phyloP scores from a whole-genome alignment of 1,140 invertebrate species.

The Drosophila aff. region DNA sequence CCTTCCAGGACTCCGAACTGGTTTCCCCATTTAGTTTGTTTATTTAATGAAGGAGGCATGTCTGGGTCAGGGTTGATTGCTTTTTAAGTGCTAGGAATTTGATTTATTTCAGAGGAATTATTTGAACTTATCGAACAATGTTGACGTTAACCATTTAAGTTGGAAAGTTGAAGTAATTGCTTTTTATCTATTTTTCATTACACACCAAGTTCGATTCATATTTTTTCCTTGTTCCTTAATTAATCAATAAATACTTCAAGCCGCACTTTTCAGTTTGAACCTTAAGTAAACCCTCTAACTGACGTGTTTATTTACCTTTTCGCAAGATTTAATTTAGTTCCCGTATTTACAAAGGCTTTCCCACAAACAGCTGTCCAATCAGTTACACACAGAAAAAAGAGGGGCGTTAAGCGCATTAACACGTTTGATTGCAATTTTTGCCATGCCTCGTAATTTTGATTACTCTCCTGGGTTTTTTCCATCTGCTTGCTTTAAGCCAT shows the following conservation, averaged over 20 bases:
- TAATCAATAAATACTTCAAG: background rate
- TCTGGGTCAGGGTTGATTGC: slow-evolving; percentile 54
- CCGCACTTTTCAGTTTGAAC: background rate
- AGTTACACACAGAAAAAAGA: slow-evolving; percentile 18
- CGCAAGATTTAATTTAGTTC: slow-evolving; percentile 15
- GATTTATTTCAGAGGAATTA: slow-evolving; percentile 17
- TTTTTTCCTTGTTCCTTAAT: background rate
- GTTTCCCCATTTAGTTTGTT: slow-evolving; percentile 46
- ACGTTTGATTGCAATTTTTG: slow-evolving; percentile 63
- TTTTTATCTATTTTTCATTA: background rate
- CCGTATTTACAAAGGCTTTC: slow-evolving; percentile 1
- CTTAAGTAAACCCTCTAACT: background rate
- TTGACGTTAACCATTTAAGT: background rate
- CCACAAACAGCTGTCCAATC: slow-evolving; percentile 51
- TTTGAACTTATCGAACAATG: background rate
- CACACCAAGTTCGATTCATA: background rate
- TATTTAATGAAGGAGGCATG: slow-evolving; percentile 54
- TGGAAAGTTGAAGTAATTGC: background rate
- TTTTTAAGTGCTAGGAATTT: slow-evolving; percentile 68
- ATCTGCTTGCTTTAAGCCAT: slow-evolving; percentile 32
- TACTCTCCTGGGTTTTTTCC: slow-evolving; percentile 45
- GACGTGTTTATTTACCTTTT: slow-evolving; percentile 20
- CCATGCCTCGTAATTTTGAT: slow-evolving; percentile 44
- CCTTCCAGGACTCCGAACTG: slow-evolving; percentile 14
- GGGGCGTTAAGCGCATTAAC: slow-evolving; percentile 62